Base-by-base conservation (phyloP, 92 coral and sea anemone species). In the Phymanthus crucifer region DNA sequence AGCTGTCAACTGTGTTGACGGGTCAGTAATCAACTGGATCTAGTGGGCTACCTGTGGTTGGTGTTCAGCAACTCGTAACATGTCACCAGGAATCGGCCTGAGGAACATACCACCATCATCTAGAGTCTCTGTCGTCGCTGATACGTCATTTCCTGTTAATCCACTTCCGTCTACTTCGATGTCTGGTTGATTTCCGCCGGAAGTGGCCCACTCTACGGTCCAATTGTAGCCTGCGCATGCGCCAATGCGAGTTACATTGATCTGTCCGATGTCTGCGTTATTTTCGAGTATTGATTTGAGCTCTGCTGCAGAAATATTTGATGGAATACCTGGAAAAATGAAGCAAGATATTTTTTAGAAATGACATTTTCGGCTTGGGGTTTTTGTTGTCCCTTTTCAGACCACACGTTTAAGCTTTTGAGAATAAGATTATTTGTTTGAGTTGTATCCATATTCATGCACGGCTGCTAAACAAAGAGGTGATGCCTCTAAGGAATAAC, bases 31-130 rank as follows among this genome's bases (percentile, higher is more conserved):
- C n/a, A n/a, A n/a, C n/a, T 29, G 31, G 13, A 23, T 17, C 8
- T 34, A 31, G 1, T 33, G 57, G 43, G 69, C 9, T 47, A 93
- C 95, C 95, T 93, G 95, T 78, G 95, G 93, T 52, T 88, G 67
- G 35, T 34, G 40, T 47, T 85, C 88, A 2, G 94, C 89, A 4
- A 93, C 89, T 71, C 98, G 83, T 54, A 93, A 79, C 90, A 93
- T 91, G 67, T 93, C 98, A 7, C 93, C 98, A 3, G 98, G 98
- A 24, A 93, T 93, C 50, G 92, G 90, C 19, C 87, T 71, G 17
- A 91, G 87, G 67, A 93, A 93, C 87, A 93, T 69, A 35, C 98
- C 98, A 36, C 98, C 98, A 40, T 93, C 89, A 21, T 82, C 86
- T 6, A 84, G 46, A 18, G 87, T 79, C 31, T 76, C 84, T 16